Evolutionary conservation across 1,140 invertebrate genomes (phyloP), one percentile per base, ranked within the genome.

Genomic region (Acarapis woodi): DNA sequence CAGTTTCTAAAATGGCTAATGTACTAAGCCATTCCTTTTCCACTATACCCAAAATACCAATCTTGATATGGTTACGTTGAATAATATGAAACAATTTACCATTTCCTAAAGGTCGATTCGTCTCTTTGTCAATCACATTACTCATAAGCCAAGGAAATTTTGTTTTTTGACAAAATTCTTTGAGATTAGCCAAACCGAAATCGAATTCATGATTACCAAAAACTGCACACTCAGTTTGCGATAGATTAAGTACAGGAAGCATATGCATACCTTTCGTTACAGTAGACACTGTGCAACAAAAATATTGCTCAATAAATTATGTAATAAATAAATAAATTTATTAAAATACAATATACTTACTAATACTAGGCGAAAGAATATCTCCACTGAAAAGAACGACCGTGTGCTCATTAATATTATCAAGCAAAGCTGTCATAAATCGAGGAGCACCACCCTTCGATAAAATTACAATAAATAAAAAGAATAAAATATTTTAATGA

Each of bases 161-260:
- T 22, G 72, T 74, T 46, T 73, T 62, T 3, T 66, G 59, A 12
- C 69, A 64, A 56, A 67, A 65, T 30, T 74, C 66, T 2, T 68
- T 65, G 1, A 85, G 58, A 20, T 75, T 65, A 50, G 85, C 79
- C 37, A 87, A 56, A 10, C 80, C 80, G 59, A 80, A 82, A 66
- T 87, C 78, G 62, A 87, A 87, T 56, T 87, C 80, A 57, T 87
- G 80, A 53, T 87, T 87, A 21, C 80, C 80, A 55, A 71, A 76
- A 4, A 83, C 76, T 10, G 79, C 73, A 55, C 75, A 80, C 45
- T 75, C 66, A 1, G 74, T 73, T 12, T 68, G 68, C 19, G 74
- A 60, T 36, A 67, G 62, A 51, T 85, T 83, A 1, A 87, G 50
- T 1, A 85, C 73, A 1, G 73, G 71, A n/a, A 82, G 66, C 80